Evolutionary conservation across 2,888 invertebrate species (phyloP).

Genomic region (Stenurella melanura): DNA sequence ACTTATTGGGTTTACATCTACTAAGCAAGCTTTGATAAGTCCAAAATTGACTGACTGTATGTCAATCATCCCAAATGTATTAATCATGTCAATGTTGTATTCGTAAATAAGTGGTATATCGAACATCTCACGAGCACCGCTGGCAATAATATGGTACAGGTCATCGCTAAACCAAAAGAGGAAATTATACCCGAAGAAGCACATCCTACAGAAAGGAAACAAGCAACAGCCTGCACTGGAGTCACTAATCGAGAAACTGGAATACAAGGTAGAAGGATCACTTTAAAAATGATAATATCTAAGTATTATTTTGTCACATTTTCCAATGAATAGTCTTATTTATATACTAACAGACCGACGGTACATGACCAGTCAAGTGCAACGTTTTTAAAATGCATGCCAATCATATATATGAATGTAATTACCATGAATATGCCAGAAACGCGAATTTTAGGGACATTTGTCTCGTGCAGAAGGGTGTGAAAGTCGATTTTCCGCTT

Average conservation of each 20-base stretch:
- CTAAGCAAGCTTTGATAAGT: constrained; percentile 42
- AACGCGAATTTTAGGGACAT: too few relatives aligned
- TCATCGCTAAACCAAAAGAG: constrained; percentile 39
- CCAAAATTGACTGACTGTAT: constrained; percentile 57
- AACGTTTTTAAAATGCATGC: too few relatives aligned
- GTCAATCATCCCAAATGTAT: constrained; percentile 57
- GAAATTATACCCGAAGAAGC: constrained; percentile 27
- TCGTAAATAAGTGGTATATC: constrained; percentile 59
- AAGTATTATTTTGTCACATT: background rate
- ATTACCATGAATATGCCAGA: too few relatives aligned
- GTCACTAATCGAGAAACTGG: constrained; percentile 17
- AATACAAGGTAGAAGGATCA: constrained; percentile 21
- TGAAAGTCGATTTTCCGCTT: too few relatives aligned
- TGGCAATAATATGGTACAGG: constrained; percentile 49
- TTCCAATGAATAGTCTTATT: background rate
- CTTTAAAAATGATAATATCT: background rate
- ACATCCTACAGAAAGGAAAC: constrained; percentile 6
- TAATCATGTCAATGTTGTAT: constrained; percentile 64
- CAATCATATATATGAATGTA: too few relatives aligned
- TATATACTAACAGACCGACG: too few relatives aligned
- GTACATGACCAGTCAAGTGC: too few relatives aligned
- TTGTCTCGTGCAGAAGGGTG: too few relatives aligned
- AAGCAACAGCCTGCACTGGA: constrained; percentile 1
- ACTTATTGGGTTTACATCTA: too few relatives aligned
- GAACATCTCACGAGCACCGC: constrained; percentile 56